Evolutionary conservation across 2,797 vertebrate genomes (phyloP), one percentile per base, ranked within the genome.

Genomic region (Helostoma temminkii): DNA sequence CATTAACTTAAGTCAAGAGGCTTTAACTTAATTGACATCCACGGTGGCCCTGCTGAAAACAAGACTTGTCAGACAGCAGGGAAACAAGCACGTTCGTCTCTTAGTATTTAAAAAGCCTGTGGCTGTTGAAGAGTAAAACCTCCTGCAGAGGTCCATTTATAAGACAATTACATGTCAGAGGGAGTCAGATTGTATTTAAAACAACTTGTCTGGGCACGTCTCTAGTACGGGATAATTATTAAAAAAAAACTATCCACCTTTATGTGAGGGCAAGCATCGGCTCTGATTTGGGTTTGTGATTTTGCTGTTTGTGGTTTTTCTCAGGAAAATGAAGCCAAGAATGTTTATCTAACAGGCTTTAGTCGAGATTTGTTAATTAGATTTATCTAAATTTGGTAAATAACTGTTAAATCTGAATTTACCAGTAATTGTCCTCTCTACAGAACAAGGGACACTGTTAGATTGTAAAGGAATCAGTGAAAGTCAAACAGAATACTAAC

Each of bases 131-230:
- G 62, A 22, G 3, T 63, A 53, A 61, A 59, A 4, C 49, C 58
- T 57, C 74, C 43, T 37, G 69, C 62, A 57, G 62, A 69, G 41
- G 16, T 65, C 61, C 67, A 65, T 80, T 84, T 66, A 63, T 71
- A 36, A 65, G 19, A 21, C 54, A 71, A 70, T 71, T 66, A 58
- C 66, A 59, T 43, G 56, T 81, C 60, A 26, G 30, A 57, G 43
- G 47, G 69, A 42, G 74, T 70, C 66, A 37, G 30, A 46, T 66
- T 46, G 26, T 63, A 53, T 2, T 71, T 81, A 37, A 71, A 24
- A 11, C 18, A 15, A 37, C 57, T 30, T 60, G 63, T 42, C 71
- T 19, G 53, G 37, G 42, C 64, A 76, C 12, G 1, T 66, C 61
- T 69, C 24, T 19, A 24, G 46, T 16, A 19, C 57, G 16, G 16